phyloP scores from a whole-genome alignment of 1,140 invertebrate genomes.

The Apis florea region DNA sequence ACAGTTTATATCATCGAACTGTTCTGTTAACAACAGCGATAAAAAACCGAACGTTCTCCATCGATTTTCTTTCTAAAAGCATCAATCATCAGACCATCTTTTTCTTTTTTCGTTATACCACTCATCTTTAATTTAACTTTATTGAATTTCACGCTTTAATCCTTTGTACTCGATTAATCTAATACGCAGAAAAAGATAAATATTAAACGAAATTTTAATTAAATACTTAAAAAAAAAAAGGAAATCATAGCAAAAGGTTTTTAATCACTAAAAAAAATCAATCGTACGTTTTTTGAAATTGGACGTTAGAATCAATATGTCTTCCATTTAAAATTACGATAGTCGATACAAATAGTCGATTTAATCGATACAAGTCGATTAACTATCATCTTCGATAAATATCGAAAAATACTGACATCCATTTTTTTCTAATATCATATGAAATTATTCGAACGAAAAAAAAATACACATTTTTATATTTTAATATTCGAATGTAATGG shows the following conservation, averaged over 20 bases:
- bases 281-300: neutral
- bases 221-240: neutral
- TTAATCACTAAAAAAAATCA: neutral
- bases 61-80: neutral
- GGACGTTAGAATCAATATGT: neutral
- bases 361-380: neutral
- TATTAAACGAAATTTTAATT: slow-evolving; percentile 6
- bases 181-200: slow-evolving; percentile 1
- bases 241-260: neutral
- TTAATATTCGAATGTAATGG: neutral
- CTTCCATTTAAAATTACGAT: neutral
- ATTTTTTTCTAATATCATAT: neutral
- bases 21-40: slow-evolving; percentile 54
- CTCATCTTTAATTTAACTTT: neutral
- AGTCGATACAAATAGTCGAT: too few relatives aligned
- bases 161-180: slow-evolving; percentile 19
- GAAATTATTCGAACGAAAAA: neutral
- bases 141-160: slow-evolving; percentile 23
- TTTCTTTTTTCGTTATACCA: neutral
- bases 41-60: slow-evolving; percentile 22
- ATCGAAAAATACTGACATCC: neutral
- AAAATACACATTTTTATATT: neutral
- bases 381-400: neutral
- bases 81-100: neutral
- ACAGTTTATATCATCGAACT: slow-evolving; percentile 40